A percentile compares a stretch with the other conserved stretches of the same genome.
Evolutionary conservation across 2,888 invertebrate genomes (phyloP).

Genomic region (Pollenia amentaria): DNA sequence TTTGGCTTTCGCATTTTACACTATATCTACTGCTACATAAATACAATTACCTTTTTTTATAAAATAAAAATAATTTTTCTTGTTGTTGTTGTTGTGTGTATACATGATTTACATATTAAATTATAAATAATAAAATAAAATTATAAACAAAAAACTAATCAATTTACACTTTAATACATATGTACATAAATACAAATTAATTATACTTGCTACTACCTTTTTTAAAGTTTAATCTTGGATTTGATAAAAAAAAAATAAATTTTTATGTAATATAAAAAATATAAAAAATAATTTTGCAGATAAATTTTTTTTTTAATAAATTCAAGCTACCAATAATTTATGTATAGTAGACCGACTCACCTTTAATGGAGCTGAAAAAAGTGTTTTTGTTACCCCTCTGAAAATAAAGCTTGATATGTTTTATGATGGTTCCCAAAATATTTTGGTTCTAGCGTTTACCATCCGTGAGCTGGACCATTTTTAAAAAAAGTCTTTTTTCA

Average conservation of each 20-base stretch:
- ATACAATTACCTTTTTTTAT: constrained; percentile 58
- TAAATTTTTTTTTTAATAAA: background rate
- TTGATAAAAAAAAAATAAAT: constrained; percentile 12
- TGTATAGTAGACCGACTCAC: too few relatives aligned
- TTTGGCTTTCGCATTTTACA: constrained; percentile 66
- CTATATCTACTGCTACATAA: constrained; percentile 34
- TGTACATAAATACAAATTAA: constrained; percentile 35
- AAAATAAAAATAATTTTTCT: constrained; percentile 21
- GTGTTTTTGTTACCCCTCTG: too few relatives aligned
- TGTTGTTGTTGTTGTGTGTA: constrained; percentile 9
- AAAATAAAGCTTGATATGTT: too few relatives aligned
- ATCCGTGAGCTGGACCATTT: too few relatives aligned
- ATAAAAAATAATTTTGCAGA: background rate
- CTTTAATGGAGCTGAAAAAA: too few relatives aligned
- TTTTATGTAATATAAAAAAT: background rate
- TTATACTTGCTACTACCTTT: constrained; percentile 46
- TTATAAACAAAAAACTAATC: constrained; percentile 26
- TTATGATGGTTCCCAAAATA: too few relatives aligned
- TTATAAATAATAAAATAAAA: constrained; percentile 63
- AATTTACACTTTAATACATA: constrained; percentile 33
- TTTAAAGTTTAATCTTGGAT: constrained; percentile 17
- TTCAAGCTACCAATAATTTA: background rate
- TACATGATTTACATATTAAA: constrained; percentile 57
- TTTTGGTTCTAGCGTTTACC: too few relatives aligned
- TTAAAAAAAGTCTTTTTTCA: too few relatives aligned